Base-by-base conservation (phyloP, 2,113 vertebrate genomes). In the Sylvia atricapilla region DNA sequence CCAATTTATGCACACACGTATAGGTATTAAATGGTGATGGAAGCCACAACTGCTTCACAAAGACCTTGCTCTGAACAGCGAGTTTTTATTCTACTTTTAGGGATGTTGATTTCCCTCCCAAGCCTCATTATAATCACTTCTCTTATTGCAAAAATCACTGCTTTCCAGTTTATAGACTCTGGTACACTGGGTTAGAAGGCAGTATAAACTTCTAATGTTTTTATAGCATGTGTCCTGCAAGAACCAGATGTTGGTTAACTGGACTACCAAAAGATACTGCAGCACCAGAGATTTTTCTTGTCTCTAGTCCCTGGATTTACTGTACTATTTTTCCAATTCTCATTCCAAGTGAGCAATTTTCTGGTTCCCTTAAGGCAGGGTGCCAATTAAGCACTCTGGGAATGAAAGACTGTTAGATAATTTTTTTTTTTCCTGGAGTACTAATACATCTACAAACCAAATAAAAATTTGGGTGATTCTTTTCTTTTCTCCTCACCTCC, bases 361-460 rank as follows among this genome's bases (percentile, higher is more conserved):
- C 46, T 87, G 37, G 81, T 92, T 97, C 63, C 90, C 80, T 88
- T 93, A 67, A 74, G 66, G 82, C 59, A 97, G 80, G n/a, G 82
- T 95, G 66, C 97, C 95, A 60, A 84, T 52, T 14, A 92, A 56
- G 44, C 93, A 97, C 1, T 66, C 97, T 96, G 77, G 72, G 44
- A 72, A 68, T 30, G 43, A 22, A 75, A 39, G 31, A 72, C 27
- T 20, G 87, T 84, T 96, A 88, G 97, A 83, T 84, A 80, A 53
- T 11, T 35, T 58, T 50, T 66, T 66, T 60, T 70, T 60, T 55
- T 66, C 35, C 64, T 67, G 43, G 27, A n/a, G 22, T 14, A 55
- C 30, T 68, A 67, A 60, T 37, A 56, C 9, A 37, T 4, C 9
- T 58, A 59, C 39, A 75, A 90, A 77, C 15, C n/a, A 74, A 69